Conservation (phyloP, 2,113 vertebrate genomes). For the Muscicapa adusta region DNA sequence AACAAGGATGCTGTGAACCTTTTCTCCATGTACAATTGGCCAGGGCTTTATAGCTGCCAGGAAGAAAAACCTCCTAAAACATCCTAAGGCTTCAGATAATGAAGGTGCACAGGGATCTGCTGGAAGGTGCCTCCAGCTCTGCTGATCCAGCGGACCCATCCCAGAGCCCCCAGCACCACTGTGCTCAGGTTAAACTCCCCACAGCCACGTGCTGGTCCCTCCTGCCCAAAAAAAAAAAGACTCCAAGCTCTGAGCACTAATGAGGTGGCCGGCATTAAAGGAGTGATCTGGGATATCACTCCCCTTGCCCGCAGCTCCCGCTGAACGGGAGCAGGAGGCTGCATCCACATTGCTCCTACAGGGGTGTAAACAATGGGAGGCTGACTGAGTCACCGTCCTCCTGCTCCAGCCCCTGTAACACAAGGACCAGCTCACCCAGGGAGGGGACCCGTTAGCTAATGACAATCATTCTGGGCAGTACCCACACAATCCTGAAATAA, state of each 20-base stretch:
- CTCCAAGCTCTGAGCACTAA: neutral
- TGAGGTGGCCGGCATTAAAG: fast-evolving
- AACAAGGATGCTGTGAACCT: neutral
- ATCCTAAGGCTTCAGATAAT: neutral
- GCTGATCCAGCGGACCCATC: neutral
- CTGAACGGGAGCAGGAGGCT: neutral
- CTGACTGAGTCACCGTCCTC: neutral
- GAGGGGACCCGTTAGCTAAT: neutral
- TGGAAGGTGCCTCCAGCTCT: neutral
- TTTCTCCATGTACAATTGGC: neutral
- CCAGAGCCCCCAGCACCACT: fast-evolving
- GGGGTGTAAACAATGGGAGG: neutral
- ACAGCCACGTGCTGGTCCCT: neutral
- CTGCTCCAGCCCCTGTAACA: neutral
- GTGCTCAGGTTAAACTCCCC: neutral
- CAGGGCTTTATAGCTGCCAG: neutral
- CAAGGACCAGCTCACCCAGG: neutral
- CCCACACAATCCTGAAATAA: neutral
- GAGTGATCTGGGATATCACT: neutral
- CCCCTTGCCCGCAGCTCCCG: neutral
- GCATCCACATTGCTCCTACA: neutral
- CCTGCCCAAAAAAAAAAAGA: neutral
- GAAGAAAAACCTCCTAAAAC: neutral
- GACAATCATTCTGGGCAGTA: slow-evolving; percentile 14
- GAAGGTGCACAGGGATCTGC: neutral